These are phyloP conservation scores for Dipodomys spectabilis DNA, from an alignment of 2,113 vertebrate genomes.

Conservation along the genomic window DNA sequence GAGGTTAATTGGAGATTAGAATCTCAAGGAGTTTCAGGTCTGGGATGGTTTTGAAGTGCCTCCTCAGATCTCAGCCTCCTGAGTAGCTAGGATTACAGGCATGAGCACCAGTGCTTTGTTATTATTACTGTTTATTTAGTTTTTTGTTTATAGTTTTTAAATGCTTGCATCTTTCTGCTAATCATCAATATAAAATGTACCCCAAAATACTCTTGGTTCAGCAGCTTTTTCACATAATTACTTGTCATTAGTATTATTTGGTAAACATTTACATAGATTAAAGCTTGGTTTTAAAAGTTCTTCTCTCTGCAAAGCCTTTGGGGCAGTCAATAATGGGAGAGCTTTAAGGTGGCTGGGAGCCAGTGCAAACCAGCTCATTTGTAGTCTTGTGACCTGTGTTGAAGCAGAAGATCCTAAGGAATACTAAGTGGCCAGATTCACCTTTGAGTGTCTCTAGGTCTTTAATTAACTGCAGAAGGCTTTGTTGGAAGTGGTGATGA, in stretches of 20 bases:
- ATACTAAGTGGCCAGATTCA: not conserved
- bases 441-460: not conserved
- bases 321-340: slow-evolving; percentile 47
- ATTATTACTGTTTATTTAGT: slow-evolving; percentile 23
- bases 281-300: slow-evolving; percentile 36
- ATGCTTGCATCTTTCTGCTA: not conserved
- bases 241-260: slow-evolving; percentile 41
- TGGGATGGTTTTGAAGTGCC: too few species aligned
- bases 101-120: not conserved
- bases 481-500: slow-evolving; percentile 10
- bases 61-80: too few species aligned
- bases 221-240: not conserved
- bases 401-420: not conserved
- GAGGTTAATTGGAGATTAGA: too few species aligned
- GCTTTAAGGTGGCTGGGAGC: slow-evolving; percentile 6
- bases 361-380: not conserved
- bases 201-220: not conserved
- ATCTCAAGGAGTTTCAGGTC: too few species aligned
- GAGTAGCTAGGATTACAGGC: too few species aligned
- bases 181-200: not conserved
- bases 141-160: slow-evolving; percentile 47
- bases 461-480: slow-evolving; percentile 12
- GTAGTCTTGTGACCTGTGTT: not conserved
- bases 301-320: slow-evolving; percentile 35
- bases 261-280: slow-evolving; percentile 42